Evolutionary conservation across 2,113 vertebrate genomes (phyloP), one percentile per base, ranked within the genome.

Genomic region (Siniperca chuatsi): DNA sequence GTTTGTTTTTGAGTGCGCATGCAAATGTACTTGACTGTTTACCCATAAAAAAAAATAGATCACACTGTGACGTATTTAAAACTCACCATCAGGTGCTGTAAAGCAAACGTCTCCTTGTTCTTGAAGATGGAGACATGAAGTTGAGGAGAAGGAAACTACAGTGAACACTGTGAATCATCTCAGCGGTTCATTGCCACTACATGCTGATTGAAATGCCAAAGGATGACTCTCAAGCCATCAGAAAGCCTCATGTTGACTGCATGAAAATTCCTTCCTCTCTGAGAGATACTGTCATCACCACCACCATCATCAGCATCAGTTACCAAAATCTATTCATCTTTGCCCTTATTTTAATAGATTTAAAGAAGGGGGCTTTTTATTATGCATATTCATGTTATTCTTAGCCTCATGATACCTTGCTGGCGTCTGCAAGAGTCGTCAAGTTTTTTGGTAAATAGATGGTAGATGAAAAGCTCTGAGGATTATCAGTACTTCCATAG

Each of bases 181-280:
- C n/a, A 61, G 78, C 65, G 75, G 66, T 72, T 88, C 75, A n/a
- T 50, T 54, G 76, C 48, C 74, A 55, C 89, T 90, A 92, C 75
- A 83, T 75, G 81, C 87, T 91, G 87, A 92, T 91, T 92, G 87
- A 92, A 94, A 90, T 87, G 90, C 78, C 80, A 91, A 87, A 83
- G 74, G 83, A 88, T 68, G 33, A 71, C 54, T 82, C 85, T 88
- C 74, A 79, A 84, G 75, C 74, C 80, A 86, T 91, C 81, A 84
- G 62, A 74, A 60, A 66, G 79, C 23, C 46, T 72, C 50, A 58
- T 18, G 44, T 57, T 70, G 77, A 89, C 77, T 42, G 75, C 61
- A 57, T 46, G 52, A 76, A 82, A 82, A 75, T 68, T 57, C 55
- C 40, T 75, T 67, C 25, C 21, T 85, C 54, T 71, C 11, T 68